These are phyloP conservation scores for Tipula unca DNA, from an alignment of 2,888 invertebrate species.

Conservation along the genomic window DNA sequence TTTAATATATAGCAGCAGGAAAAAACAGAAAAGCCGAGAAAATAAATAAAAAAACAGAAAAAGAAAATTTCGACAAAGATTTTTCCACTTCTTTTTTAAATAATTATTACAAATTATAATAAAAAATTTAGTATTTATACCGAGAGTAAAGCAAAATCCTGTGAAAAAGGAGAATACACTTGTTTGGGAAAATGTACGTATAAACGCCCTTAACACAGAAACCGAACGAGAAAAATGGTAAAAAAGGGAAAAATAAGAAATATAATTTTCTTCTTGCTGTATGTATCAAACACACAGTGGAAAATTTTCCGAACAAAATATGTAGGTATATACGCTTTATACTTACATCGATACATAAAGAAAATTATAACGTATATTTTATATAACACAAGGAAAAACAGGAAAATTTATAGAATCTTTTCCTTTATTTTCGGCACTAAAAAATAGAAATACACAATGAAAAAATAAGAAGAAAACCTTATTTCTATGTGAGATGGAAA, in stretches of 20 bases:
- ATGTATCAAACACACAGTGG: background rate
- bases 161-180: background rate
- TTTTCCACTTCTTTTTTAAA: background rate
- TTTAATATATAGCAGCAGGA: background rate
- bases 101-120: conserved; percentile 8
- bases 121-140: background rate
- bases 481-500: background rate
- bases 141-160: background rate
- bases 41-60: background rate
- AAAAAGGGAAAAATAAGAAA: background rate
- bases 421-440: background rate
- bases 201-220: background rate
- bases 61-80: background rate
- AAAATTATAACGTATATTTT: background rate
- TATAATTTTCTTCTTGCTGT: background rate
- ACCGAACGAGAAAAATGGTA: background rate
- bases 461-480: background rate
- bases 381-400: background rate
- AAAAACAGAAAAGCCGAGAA: background rate
- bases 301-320: background rate
- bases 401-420: background rate
- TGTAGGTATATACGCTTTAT: background rate
- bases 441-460: background rate
- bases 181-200: background rate
- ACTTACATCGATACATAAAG: background rate